phyloP scores from a whole-genome alignment of 2,113 vertebrate species.

The Meriones unguiculatus region DNA sequence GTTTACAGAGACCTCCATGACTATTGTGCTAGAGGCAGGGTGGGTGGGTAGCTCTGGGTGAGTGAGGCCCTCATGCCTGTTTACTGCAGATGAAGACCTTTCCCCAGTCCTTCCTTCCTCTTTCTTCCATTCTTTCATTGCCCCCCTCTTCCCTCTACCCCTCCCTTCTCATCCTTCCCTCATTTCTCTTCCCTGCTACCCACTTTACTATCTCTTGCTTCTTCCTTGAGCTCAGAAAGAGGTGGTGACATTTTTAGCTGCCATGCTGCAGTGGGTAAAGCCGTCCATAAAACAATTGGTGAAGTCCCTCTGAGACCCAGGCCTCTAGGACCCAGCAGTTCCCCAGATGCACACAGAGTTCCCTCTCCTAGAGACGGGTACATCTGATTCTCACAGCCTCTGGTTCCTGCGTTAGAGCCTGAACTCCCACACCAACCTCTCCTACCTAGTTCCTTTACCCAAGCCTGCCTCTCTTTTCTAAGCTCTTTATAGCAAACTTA shows the following conservation, averaged over 20 bases:
- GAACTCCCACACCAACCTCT: neutral
- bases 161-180: neutral
- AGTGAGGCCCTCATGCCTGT: neutral
- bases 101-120: too few species aligned
- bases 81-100: neutral
- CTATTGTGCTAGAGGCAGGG: neutral
- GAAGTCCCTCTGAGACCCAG: neutral
- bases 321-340: neutral
- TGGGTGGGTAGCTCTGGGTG: neutral
- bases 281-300: constrained; percentile 21
- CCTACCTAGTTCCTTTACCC: neutral
- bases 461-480: neutral
- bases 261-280: constrained; percentile 64
- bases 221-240: constrained; percentile 60
- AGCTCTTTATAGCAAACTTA: neutral
- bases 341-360: neutral
- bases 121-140: neutral
- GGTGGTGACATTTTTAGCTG: constrained; percentile 54
- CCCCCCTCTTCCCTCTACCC: neutral
- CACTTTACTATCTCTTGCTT: neutral
- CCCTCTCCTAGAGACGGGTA: too few species aligned
- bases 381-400: neutral
- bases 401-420: too few species aligned
- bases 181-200: neutral
- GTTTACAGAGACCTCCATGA: neutral